Conservation (phyloP, 2,888 invertebrate species). For the Tineola bisselliella region DNA sequence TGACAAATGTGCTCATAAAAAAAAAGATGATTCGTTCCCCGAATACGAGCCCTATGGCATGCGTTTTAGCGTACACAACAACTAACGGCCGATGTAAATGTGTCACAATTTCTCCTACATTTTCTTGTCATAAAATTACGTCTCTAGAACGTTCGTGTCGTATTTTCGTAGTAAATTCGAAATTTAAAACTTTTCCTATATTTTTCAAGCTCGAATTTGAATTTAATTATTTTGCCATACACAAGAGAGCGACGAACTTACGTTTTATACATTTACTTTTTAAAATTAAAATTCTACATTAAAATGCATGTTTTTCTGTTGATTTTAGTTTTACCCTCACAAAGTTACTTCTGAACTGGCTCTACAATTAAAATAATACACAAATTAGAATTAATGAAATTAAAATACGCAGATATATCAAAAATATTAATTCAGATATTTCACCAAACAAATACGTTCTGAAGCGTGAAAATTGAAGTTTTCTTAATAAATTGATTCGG, state of each 20-base stretch:
- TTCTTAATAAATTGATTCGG: conserved; percentile 20
- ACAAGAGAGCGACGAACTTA: not conserved
- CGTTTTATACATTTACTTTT: not conserved
- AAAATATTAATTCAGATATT: not conserved
- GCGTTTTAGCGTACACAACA: too few relatives aligned
- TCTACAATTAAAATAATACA: too few relatives aligned
- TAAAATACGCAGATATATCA: too few relatives aligned
- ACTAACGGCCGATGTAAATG: not conserved
- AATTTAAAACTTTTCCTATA: not conserved
- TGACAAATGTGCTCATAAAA: too few relatives aligned
- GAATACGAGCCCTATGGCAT: too few relatives aligned
- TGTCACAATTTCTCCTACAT: not conserved
- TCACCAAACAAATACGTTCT: not conserved
- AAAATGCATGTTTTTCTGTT: not conserved
- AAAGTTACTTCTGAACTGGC: too few relatives aligned
- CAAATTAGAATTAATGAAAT: too few relatives aligned
- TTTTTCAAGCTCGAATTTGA: not conserved
- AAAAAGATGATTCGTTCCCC: too few relatives aligned
- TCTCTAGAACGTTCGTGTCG: not conserved
- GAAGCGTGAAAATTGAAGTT: conserved; percentile 17
- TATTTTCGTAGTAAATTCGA: not conserved
- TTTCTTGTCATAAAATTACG: not conserved
- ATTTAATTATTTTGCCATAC: not conserved
- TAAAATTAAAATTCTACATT: not conserved
- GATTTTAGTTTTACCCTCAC: too few relatives aligned